Conservation (phyloP, 2,888 invertebrate species). For the Steinernema scapterisci region DNA sequence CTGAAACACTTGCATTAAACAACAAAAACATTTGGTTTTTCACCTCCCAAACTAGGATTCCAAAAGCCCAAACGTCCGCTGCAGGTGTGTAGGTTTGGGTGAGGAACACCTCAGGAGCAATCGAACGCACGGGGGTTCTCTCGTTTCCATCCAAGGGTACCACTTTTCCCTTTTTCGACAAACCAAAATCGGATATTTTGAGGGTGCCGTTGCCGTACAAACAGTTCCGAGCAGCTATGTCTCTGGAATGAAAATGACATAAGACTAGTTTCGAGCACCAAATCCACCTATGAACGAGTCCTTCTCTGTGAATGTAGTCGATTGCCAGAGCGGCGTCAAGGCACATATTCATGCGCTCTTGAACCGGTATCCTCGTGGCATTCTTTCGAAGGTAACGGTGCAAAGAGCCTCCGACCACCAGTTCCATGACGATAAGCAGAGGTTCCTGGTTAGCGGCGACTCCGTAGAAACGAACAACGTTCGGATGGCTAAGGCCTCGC, state of each 20-base stretch:
- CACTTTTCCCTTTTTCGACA: slow-evolving; percentile 12
- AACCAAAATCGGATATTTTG: slow-evolving; percentile 36
- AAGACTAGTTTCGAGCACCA: no score
- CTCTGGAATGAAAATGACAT: slow-evolving; percentile 16
- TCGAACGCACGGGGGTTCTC: slow-evolving; percentile 39
- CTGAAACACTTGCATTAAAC: not conserved
- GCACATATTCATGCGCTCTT: slow-evolving; percentile 37
- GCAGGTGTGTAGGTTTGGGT: slow-evolving; percentile 38
- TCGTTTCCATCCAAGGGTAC: slow-evolving; percentile 25
- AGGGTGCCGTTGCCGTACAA: slow-evolving; percentile 28
- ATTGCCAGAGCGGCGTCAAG: slow-evolving; percentile 38
- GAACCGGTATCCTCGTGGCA: slow-evolving; percentile 18
- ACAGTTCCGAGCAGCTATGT: slow-evolving; percentile 35
- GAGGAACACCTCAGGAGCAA: slow-evolving; percentile 39
- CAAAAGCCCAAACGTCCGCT: slow-evolving; percentile 40
- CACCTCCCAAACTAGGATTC: slow-evolving; percentile 36
- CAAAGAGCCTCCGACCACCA: slow-evolving; percentile 73
- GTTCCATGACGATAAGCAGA: slow-evolving; percentile 98
- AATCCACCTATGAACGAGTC: slow-evolving; percentile 27
- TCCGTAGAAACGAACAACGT: slow-evolving; percentile 91
- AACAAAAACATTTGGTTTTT: no score
- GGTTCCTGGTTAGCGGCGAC: slow-evolving; percentile 96
- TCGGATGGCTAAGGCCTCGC: slow-evolving; percentile 94
- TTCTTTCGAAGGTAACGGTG: slow-evolving; percentile 36
- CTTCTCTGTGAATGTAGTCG: slow-evolving; percentile 14